Conservation (phyloP, 2,888 invertebrate genomes). For the Erebia palarica region DNA sequence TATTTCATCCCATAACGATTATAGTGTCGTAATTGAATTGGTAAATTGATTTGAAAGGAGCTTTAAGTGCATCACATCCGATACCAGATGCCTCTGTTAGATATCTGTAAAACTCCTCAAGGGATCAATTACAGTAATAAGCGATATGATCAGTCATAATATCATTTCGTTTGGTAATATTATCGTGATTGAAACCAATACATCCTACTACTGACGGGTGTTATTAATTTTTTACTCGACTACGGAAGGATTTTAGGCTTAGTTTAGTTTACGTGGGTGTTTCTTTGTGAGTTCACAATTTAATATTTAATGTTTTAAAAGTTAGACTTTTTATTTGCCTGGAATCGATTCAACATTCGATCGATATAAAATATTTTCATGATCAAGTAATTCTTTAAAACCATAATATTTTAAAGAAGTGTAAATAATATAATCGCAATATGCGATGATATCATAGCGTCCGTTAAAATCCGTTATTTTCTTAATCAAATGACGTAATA, state of each 20-base stretch:
- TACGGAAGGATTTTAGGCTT: neutral
- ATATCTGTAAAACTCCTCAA: constrained; percentile 9
- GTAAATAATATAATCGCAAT: neutral
- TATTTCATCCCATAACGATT: constrained; percentile 16
- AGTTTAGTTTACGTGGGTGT: neutral
- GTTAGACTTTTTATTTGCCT: too few relatives aligned
- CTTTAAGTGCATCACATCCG: constrained; percentile 19
- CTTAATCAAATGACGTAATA: constrained; percentile 22
- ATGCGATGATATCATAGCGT: constrained; percentile 10
- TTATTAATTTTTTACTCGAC: neutral
- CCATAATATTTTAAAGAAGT: neutral
- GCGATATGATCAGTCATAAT: neutral
- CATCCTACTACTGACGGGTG: neutral
- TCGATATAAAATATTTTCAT: too few relatives aligned
- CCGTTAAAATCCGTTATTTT: constrained; percentile 32
- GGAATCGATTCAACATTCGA: too few relatives aligned
- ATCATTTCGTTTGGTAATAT: neutral
- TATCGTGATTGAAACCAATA: neutral
- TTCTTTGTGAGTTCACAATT: neutral
- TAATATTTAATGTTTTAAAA: too few relatives aligned
- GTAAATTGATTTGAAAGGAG: constrained; percentile 15
- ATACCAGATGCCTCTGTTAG: constrained; percentile 22
- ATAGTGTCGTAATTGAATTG: constrained; percentile 17
- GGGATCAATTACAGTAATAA: constrained; percentile 16
- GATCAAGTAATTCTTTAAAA: neutral